These are phyloP conservation scores for Oryzias curvinotus DNA, from an alignment of 2,113 vertebrate genomes.

Conservation along the genomic window DNA sequence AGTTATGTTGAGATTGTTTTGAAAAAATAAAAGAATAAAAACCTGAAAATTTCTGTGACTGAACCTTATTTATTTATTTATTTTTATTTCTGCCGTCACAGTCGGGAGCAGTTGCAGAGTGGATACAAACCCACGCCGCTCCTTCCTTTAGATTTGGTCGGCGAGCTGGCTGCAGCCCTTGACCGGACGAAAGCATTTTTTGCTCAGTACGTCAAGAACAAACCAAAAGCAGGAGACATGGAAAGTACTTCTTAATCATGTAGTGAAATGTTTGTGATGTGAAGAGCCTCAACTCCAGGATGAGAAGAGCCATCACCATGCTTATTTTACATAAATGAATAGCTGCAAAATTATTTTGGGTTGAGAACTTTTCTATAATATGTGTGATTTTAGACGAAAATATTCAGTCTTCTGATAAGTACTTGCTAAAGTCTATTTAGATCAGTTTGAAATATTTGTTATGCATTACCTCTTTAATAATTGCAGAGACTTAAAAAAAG, in stretches of 20 bases:
- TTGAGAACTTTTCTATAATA: too few relatives aligned
- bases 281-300: background rate
- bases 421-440: too few relatives aligned
- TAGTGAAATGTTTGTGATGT: slow-evolving; percentile 24
- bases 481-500: too few relatives aligned
- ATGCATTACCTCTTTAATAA: too few relatives aligned
- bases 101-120: slow-evolving; percentile 46
- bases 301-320: too few relatives aligned
- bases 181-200: slow-evolving; percentile 44
- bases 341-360: too few relatives aligned
- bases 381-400: too few relatives aligned
- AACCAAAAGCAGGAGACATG: slow-evolving; percentile 30
- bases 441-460: too few relatives aligned
- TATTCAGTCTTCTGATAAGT: too few relatives aligned
- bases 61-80: slow-evolving; percentile 26
- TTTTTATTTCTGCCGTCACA: slow-evolving; percentile 11
- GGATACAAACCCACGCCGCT: slow-evolving; percentile 42
- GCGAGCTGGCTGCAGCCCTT: slow-evolving; percentile 37
- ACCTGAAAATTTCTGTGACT: slow-evolving; percentile 32
- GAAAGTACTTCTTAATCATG: slow-evolving; percentile 59
- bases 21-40: slow-evolving; percentile 61
- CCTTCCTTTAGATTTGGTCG: slow-evolving; percentile 51
- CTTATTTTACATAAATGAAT: too few relatives aligned
- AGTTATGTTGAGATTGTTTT: slow-evolving; percentile 48
- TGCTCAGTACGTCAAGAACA: slow-evolving; percentile 41